phyloP scores from a whole-genome alignment of 2,888 invertebrate species.

The Colletes collaris region DNA sequence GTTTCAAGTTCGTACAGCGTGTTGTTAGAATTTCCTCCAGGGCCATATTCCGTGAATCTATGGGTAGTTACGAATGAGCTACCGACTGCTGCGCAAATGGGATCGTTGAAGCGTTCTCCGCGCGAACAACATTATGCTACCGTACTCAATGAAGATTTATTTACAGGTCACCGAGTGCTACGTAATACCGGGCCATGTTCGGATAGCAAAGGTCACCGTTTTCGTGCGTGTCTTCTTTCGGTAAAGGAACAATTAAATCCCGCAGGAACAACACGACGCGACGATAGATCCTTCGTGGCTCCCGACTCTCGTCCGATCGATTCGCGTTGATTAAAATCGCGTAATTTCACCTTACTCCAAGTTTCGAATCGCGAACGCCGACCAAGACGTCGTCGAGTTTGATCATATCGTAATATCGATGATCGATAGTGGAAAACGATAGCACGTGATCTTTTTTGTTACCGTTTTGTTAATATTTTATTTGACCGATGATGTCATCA shows the following conservation, averaged over 20 bases:
- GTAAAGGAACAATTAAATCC: no score
- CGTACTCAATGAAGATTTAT: conserved; percentile 26
- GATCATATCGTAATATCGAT: no score
- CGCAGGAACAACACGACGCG: background rate
- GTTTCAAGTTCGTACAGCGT: background rate
- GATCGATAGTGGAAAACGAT: no score
- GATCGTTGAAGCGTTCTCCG: conserved; percentile 27
- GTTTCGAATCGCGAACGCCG: background rate
- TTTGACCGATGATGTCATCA: no score
- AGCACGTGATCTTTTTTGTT: no score
- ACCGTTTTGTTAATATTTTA: no score
- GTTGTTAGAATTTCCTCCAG: conserved; percentile 3
- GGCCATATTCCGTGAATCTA: background rate
- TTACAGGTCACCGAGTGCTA: conserved; percentile 25
- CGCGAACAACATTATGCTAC: conserved; percentile 25
- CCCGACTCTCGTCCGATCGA: background rate
- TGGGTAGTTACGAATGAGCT: background rate
- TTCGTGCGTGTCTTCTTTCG: background rate
- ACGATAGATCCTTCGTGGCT: background rate
- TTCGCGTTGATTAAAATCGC: conserved; percentile 14
- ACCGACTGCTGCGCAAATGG: conserved; percentile 16
- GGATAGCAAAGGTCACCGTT: conserved; percentile 27
- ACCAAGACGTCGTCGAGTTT: no score
- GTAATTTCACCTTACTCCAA: background rate
- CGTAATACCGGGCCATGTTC: conserved; percentile 2